Evolutionary conservation across 2,888 invertebrate species (phyloP), one percentile per base, ranked within the genome.

Genomic region (Rhodophaea formosa): DNA sequence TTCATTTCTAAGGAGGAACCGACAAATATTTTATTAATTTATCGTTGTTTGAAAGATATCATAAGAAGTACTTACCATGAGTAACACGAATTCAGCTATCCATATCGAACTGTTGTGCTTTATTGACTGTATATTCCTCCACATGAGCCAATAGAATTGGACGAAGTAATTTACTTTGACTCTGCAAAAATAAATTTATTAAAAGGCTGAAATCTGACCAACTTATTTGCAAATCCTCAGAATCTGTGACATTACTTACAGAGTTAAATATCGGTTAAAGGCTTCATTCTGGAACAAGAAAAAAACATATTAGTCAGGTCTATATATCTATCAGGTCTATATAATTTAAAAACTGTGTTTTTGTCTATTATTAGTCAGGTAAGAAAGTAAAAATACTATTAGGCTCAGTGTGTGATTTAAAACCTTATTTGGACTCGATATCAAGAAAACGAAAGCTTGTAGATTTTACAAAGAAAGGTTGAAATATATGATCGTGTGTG

Each of bases 121-220:
- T 53, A 94, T 92, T 61, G 94, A 93, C 49, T 94, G 80, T 69
- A 93, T 90, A 56, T 93, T 93, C 63, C 96, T 88, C 95, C 95
- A 95, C 66, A 93, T 84, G 17, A 97, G 84, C 93, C 95, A 95
- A 61, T 92, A 87, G 61, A 96, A 91, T 81, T 96, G 95, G 15
- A 92, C 92, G 59, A 92, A 85, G 79, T 93, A 93, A 56, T 91
- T 88, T 12, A 93, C 91, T 85, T 92, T 93, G 79, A 90, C 88
- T 86, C 88, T 93, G 83, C 1, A 88, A 86, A 54, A 66, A 55
- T 29, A 14, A 65, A 65, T 71, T 23, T 8, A 74, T 59, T 72
- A 23, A 23, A 23, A 23, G 23, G 2, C 3, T 23, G 2, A 23
- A 23, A 23, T 2, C 23, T 5, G 23, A n/a, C n/a, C n/a, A n/a